Evolutionary conservation across 2,113 vertebrate genomes (phyloP), one percentile per base, ranked within the genome.

Genomic region (Passer montanus): DNA sequence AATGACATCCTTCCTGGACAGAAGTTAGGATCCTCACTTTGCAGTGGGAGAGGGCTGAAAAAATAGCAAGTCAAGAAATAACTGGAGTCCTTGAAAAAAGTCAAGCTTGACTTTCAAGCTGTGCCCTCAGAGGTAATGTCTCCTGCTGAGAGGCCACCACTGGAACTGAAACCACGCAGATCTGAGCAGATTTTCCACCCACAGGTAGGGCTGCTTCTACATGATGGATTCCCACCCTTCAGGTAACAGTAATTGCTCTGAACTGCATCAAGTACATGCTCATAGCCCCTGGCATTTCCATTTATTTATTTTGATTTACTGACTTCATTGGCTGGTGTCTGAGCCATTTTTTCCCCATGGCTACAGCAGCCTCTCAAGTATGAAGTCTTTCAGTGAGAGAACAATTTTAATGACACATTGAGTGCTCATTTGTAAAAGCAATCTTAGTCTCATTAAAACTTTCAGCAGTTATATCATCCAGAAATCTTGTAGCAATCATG

Each of bases 301-400:
- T 97, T 97, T 97, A 96, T 98, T 97, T 98, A 97, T 98, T 97
- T 97, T 96, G 95, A 97, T 96, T 95, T 97, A 97, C 98, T 96
- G 97, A 96, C 96, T 95, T 93, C 58, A 81, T 94, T 95, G 88
- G 93, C 95, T 85, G 52, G 15, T 84, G 76, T 80, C 47, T 6
- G 82, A 59, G 85, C 73, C 86, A 89, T 94, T 95, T 95, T 96
- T 87, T 37, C 77, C 86, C 80, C 11, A 15, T 95, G 73, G 87
- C 94, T 96, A 84, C 93, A 96, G 70, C 83, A 96, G 91, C 88
- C 78, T 94, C 87, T 95, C 93, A 96, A 96, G 91, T 93, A 84
- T 50, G 87, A 77, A 84, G 69, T 53, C 22, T 97, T 97, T 96
- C 62, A 60, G 86, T 75, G 77, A 96, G 26, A 93, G 89, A 97